Percentiles rank a stretch among this genome's conserved stretches.
Conservation (phyloP, 2,888 invertebrate genomes). For the Nomada lathburiana region DNA sequence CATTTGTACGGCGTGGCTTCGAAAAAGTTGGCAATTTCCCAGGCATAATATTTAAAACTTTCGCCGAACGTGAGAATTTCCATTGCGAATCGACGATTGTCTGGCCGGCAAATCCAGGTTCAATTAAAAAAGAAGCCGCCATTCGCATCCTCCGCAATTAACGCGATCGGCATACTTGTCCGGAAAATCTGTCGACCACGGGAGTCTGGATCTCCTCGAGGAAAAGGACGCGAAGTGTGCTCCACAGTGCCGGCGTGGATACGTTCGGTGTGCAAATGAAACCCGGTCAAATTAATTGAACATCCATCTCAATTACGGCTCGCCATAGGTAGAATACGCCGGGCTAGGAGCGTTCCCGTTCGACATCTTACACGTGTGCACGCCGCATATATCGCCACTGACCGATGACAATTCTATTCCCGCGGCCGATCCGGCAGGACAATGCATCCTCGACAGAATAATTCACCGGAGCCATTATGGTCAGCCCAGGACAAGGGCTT, state of each 20-base stretch:
- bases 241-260: background rate
- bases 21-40: slow-evolving; percentile 68
- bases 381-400: slow-evolving; percentile 49
- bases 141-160: background rate
- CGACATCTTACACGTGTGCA: slow-evolving; percentile 59
- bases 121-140: slow-evolving; percentile 1
- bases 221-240: slow-evolving; percentile 34
- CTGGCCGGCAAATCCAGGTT: too few species aligned
- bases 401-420: slow-evolving; percentile 79
- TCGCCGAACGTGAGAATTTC: background rate
- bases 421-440: slow-evolving; percentile 68
- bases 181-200: slow-evolving; percentile 28
- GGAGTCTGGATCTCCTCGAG: background rate
- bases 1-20: slow-evolving; percentile 54
- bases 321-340: slow-evolving; percentile 66
- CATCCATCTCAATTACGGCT: slow-evolving; percentile 80
- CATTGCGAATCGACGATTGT: background rate
- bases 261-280: slow-evolving; percentile 63
- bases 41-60: slow-evolving; percentile 66
- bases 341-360: slow-evolving; percentile 46
- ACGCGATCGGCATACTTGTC: slow-evolving; percentile 13
- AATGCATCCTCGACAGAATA: slow-evolving; percentile 77
- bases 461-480: slow-evolving; percentile 80
- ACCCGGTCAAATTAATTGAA: slow-evolving; percentile 75
- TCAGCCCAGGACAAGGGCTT: slow-evolving; percentile 79